phyloP scores from a whole-genome alignment of 2,113 vertebrate genomes.

The Vimba vimba region DNA sequence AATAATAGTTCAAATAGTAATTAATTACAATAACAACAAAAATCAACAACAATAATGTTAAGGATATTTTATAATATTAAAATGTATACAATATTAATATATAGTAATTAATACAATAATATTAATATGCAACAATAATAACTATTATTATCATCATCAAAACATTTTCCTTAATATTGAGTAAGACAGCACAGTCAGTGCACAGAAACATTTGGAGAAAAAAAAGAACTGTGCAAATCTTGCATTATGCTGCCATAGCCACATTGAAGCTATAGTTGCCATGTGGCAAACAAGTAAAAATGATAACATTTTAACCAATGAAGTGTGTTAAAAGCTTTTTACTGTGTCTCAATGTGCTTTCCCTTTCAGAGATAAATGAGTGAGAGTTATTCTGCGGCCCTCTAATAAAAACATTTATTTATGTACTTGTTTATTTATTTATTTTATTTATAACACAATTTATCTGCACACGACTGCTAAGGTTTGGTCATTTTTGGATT shows the following conservation, averaged over 20 bases:
- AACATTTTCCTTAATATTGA: not conserved
- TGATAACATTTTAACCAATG: not conserved
- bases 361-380: not conserved
- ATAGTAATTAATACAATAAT: not conserved
- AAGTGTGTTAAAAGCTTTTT: not conserved
- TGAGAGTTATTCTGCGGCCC: not conserved
- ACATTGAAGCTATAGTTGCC: too few relatives aligned
- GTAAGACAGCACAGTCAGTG: not conserved
- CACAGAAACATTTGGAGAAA: not conserved
- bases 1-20: not conserved
- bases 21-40: not conserved
- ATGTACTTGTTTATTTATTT: not conserved
- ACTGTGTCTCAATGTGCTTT: not conserved
- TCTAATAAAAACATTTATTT: not conserved
- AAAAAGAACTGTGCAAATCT: not conserved
- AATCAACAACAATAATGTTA: not conserved
- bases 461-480: not conserved
- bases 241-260: not conserved
- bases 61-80: too few relatives aligned
- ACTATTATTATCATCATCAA: not conserved
- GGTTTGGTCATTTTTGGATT: not conserved
- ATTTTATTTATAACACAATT: not conserved
- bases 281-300: not conserved
- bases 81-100: not conserved
- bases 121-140: not conserved